Base-by-base conservation (phyloP, 1,140 invertebrate genomes). In the Eupristina koningsbergeri region DNA sequence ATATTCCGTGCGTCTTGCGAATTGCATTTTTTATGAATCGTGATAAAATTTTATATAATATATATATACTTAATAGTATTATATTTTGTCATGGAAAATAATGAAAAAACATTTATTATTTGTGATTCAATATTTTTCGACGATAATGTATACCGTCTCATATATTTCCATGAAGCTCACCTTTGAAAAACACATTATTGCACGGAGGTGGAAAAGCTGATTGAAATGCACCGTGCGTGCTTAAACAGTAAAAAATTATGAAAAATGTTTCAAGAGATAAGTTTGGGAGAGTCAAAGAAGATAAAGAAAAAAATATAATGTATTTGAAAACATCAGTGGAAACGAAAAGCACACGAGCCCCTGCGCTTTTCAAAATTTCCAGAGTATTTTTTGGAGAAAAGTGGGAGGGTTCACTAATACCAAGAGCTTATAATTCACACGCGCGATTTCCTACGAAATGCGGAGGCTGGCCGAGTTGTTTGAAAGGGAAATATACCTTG, bases 401-500 rank as follows among this genome's bases (percentile, higher is more conserved):
- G 11, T 29, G n/a, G 11, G n/a, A n/a, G n/a, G 29, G 36, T 47
- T 71, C 61, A 29, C 77, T 2, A n/a, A 34, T 11, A n/a, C 11
- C 8, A 1, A 34, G 50, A 50, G 41, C 63, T 29, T 71, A 5
- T 26, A 71, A 19, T 41, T n/a, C 0, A 36, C 22, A 50, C 69
- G 29, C 26, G n/a, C 69, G 69, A 74, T 74, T 74, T 61, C 80
- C 80, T 80, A 29, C 29, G 26, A 53, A 80, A 29, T 2, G 45
- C 9, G 47, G 22, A 26, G 39, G 31, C 69, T 39, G 69, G 47
- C 53, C n/a, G 39, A 50, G 61, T 29, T 64, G 50, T 82, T 67
- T n/a, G 73, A 82, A 73, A 76, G 80, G 80, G 58, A 82, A 82
- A 76, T 82, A 63, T 69, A 74, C 80, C 58, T 74, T 26, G 80